These are phyloP conservation scores for Nebria brevicollis DNA, from an alignment of 2,888 invertebrate genomes.

Conservation along the genomic window DNA sequence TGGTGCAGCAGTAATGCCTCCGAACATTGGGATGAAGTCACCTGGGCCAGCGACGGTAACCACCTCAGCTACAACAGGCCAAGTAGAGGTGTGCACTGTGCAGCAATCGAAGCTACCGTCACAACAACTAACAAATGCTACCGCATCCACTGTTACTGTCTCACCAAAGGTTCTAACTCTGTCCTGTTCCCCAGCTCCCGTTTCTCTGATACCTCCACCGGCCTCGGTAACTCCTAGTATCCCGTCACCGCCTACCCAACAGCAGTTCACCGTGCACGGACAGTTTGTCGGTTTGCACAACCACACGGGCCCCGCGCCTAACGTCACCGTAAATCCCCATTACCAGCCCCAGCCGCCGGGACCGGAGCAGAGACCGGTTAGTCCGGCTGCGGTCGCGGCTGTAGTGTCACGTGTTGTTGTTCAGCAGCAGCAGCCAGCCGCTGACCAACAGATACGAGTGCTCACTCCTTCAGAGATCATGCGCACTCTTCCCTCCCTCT, in stretches of 20 bases:
- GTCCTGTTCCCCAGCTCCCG: slow-evolving; percentile 37
- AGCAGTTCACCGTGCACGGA: slow-evolving; percentile 63
- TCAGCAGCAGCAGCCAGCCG: slow-evolving; percentile 70
- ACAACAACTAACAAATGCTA: slow-evolving; percentile 57
- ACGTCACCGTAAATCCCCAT: slow-evolving; percentile 74
- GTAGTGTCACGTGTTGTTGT: slow-evolving; percentile 46
- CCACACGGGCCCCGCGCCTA: slow-evolving; percentile 72
- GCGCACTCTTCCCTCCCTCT: slow-evolving; percentile 88
- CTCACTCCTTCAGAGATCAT: slow-evolving; percentile 90
- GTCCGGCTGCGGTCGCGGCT: slow-evolving; percentile 36
- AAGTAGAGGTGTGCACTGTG: slow-evolving; percentile 62
- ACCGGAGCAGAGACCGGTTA: slow-evolving; percentile 65
- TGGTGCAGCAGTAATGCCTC: slow-evolving; percentile 48
- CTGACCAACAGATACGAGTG: slow-evolving; percentile 87
- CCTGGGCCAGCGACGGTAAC: slow-evolving; percentile 45
- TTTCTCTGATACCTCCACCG: slow-evolving; percentile 7
- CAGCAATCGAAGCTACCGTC: slow-evolving; percentile 55
- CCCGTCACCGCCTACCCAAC: slow-evolving; percentile 59
- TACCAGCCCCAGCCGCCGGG: slow-evolving; percentile 56
- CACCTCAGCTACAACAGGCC: slow-evolving; percentile 56
- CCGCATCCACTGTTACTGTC: slow-evolving; percentile 52
- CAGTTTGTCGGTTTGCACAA: slow-evolving; percentile 63
- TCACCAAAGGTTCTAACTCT: slow-evolving; percentile 55
- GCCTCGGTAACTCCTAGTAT: slow-evolving; percentile 51
- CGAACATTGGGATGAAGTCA: slow-evolving; percentile 26